Conservation (phyloP, 2,797 vertebrate genomes). For the Pseudopleuronectes americanus region DNA sequence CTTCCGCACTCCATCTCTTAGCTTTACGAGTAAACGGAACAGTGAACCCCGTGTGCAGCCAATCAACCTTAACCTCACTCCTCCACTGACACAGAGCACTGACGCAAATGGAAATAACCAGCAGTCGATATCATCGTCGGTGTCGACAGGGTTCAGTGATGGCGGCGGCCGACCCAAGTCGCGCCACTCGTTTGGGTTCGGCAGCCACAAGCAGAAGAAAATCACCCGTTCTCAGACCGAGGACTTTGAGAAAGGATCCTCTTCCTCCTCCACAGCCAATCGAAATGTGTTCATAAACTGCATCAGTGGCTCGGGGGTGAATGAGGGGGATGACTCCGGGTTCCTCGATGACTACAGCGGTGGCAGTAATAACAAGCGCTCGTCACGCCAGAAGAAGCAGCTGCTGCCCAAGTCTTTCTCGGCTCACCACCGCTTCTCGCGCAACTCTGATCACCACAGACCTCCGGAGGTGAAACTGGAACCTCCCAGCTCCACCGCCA, state of each 20-base stretch:
- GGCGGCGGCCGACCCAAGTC: conserved; percentile 86
- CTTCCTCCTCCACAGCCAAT: conserved; percentile 81
- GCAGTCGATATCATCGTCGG: conserved; percentile 72
- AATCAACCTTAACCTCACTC: conserved; percentile 78
- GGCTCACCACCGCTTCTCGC: conserved; percentile 92
- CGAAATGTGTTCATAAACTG: conserved; percentile 97
- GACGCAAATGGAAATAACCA: conserved; percentile 78
- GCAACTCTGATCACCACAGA: conserved; percentile 81
- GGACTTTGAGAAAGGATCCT: conserved; percentile 89
- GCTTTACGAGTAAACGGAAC: conserved; percentile 90
- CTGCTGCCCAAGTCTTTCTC: conserved; percentile 96
- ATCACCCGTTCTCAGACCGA: conserved; percentile 94
- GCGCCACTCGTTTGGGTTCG: conserved; percentile 91
- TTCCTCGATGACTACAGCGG: conserved; percentile 90
- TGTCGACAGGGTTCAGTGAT: conserved; percentile 81
- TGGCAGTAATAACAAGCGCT: conserved; percentile 75
- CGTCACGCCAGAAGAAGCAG: conserved; percentile 89
- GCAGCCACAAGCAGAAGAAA: conserved; percentile 91
- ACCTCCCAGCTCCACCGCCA: conserved; percentile 64
- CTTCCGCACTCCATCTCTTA: conserved; percentile 94
- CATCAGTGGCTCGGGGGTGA: conserved; percentile 92
- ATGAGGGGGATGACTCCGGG: conserved; percentile 95
- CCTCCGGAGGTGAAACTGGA: conserved; percentile 80
- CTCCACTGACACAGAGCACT: conserved; percentile 64
- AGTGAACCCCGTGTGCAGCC: conserved; percentile 84